Percentiles rank a stretch among this genome's conserved stretches.
phyloP scores from a whole-genome alignment of 2,797 vertebrate genomes.

The Paguma larvata region DNA sequence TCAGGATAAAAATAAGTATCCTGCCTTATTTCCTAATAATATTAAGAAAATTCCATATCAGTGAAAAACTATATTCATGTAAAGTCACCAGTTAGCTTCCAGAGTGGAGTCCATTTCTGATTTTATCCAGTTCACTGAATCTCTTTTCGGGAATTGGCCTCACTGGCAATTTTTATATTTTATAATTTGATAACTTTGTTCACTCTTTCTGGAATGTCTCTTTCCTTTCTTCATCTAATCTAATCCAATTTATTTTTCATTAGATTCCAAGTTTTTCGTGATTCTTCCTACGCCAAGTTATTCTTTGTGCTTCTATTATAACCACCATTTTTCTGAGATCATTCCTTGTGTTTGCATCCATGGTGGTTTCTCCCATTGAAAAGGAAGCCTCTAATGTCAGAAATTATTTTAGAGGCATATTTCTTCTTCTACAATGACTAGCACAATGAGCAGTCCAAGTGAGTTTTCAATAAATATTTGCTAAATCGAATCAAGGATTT shows the following conservation, averaged over 20 bases:
- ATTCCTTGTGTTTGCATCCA: background rate
- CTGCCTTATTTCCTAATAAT: background rate
- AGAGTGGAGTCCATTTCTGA: background rate
- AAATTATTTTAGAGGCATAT: constrained; percentile 35
- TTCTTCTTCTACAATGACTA: background rate
- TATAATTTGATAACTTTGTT: background rate
- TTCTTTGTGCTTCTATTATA: background rate
- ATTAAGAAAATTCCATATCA: background rate
- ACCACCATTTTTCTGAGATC: background rate
- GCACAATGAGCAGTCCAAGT: background rate
- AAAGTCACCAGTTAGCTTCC: background rate
- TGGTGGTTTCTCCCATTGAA: background rate
- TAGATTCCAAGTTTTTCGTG: background rate
- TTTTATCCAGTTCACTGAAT: background rate
- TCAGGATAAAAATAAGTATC: background rate
- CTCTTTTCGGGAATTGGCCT: background rate
- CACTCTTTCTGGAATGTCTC: background rate
- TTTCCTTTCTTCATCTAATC: background rate
- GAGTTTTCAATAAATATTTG: background rate
- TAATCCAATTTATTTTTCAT: constrained; percentile 19
- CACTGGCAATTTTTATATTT: background rate
- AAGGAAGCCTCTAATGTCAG: background rate
- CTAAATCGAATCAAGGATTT: background rate
- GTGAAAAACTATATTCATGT: background rate
- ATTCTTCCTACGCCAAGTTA: background rate